phyloP scores from a whole-genome alignment of 2,888 invertebrate genomes.

The Cryptus viduatorius region DNA sequence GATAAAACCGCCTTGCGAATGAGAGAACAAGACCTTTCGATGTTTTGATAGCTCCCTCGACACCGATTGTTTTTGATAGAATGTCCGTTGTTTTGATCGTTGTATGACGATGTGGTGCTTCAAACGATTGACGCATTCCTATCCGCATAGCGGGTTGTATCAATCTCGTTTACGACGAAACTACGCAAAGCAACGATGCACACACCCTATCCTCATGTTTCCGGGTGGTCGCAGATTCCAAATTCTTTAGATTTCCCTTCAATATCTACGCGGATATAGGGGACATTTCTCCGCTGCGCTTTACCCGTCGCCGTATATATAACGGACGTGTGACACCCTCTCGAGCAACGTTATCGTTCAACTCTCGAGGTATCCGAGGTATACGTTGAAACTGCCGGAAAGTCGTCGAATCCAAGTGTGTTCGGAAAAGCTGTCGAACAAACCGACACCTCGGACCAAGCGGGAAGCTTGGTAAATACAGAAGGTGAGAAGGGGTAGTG shows the following conservation, averaged over 20 bases:
- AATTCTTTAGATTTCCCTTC: conserved; percentile 11
- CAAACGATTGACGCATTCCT: not conserved
- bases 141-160: conserved; percentile 14
- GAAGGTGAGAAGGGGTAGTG: not conserved
- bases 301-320: not conserved
- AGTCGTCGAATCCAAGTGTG: conserved; percentile 42
- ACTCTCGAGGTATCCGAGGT: conserved; percentile 16
- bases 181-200: not conserved
- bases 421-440: conserved; percentile 43
- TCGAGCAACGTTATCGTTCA: conserved; percentile 19
- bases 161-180: not conserved
- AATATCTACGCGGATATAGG: not conserved
- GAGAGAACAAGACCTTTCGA: not conserved
- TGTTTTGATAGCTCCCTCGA: not conserved
- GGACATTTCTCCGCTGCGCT: conserved; percentile 1
- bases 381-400: conserved; percentile 35
- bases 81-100: not conserved
- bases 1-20: not conserved
- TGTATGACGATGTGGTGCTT: not conserved
- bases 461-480: conserved; percentile 28
- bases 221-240: conserved; percentile 1
- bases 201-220: not conserved
- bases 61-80: too few relatives aligned
- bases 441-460: conserved; percentile 40
- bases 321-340: not conserved